These are phyloP conservation scores for Gallinago undulata DNA, from an alignment of 2,113 vertebrate species.

Conservation along the genomic window DNA sequence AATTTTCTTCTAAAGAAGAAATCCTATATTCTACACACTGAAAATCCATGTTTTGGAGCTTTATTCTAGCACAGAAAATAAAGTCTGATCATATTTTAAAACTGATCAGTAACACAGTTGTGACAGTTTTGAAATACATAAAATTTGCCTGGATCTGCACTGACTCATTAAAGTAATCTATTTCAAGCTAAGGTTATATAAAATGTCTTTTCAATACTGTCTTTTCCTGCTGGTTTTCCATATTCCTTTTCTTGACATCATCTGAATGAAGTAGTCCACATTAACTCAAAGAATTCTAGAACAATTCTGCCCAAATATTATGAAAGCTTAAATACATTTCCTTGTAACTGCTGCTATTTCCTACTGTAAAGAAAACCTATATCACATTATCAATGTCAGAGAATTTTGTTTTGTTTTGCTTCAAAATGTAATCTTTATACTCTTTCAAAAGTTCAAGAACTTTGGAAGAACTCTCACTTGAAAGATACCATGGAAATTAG, in stretches of 20 bases:
- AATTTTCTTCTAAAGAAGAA: background rate
- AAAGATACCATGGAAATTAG: background rate
- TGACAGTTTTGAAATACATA: conserved; percentile 9
- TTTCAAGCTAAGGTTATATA: background rate
- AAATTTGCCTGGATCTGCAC: conserved; percentile 14
- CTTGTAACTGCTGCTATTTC: background rate
- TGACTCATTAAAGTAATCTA: background rate
- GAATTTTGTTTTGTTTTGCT: background rate
- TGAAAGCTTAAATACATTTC: background rate
- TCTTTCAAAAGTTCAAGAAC: background rate
- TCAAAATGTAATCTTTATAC: background rate
- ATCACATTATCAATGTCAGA: background rate
- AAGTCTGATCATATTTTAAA: background rate
- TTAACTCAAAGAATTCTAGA: background rate
- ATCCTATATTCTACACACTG: background rate
- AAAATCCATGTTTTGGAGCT: background rate
- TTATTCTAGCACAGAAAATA: background rate
- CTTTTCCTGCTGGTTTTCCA: background rate
- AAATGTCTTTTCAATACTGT: background rate
- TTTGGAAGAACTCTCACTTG: background rate
- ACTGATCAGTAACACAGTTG: background rate
- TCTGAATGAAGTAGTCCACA: background rate
- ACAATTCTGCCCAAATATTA: background rate
- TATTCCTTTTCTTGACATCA: background rate
- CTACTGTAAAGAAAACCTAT: background rate